Evolutionary conservation across 2,797 vertebrate genomes (phyloP), one percentile per base, ranked within the genome.

Genomic region (Molothrus ater): DNA sequence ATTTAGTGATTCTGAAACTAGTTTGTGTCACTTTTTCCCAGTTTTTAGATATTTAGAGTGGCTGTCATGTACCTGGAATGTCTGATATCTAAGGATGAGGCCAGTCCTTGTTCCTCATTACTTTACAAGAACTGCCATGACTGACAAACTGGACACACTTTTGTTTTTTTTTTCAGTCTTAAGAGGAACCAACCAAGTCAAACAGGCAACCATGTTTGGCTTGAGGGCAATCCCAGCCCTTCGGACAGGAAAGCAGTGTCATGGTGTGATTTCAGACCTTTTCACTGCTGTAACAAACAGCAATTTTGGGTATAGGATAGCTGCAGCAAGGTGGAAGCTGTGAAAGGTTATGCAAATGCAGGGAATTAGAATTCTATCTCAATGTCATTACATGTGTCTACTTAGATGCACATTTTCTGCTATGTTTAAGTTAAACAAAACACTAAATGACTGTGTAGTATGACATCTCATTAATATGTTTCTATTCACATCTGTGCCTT

Each of bases 391-490:
- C 95, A 93, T 95, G 95, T 96, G 97, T 98, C 97, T 98, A 96
- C 97, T 98, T 97, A 97, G 97, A 98, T 96, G 97, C 96, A 96
- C 97, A 98, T 98, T 98, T 98, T 98, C 98, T 98, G 97, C 97
- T 97, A 98, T 98, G 98, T 98, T 98, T 98, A 98, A 98, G 98
- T 98, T 98, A 98, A 98, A 98, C 98, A 98, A 98, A 98, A 98
- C 97, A 97, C 97, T 94, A 98, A 98, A 98, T 98, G 97, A 97
- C 97, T 98, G 96, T 98, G 98, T 97, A 96, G 97, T 98, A 98
- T 98, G 98, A 98, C 98, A 98, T 98, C 98, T 98, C 98, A 97
- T 98, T 98, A 98, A 98, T 98, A 98, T 98, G 97, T 98, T 99
- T 98, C 98, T 97, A 98, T 99, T 98, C 98, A 98, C 98, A 98